Evolutionary conservation across 2,888 invertebrate genomes (phyloP).

Genomic region (Mactromeris polynyma): DNA sequence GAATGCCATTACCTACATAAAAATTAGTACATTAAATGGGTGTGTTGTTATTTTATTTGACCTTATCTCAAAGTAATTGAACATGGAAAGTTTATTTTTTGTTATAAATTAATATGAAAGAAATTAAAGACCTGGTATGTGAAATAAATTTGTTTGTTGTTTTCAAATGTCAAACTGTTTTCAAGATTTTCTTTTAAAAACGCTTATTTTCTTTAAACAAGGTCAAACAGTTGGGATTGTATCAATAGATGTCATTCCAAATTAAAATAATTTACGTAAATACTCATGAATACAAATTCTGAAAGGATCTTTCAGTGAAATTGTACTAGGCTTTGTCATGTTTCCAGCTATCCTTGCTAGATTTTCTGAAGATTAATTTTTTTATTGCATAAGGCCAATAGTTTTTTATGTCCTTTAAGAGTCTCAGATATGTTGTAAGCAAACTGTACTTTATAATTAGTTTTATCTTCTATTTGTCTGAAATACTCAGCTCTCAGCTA

Average conservation of each 20-base stretch:
- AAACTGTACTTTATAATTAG: too few relatives aligned
- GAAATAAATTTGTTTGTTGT: neutral
- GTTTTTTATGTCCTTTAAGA: too few relatives aligned
- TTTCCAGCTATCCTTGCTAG: neutral
- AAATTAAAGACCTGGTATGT: neutral
- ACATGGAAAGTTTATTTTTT: neutral
- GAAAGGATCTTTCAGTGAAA: neutral
- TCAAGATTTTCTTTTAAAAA: neutral
- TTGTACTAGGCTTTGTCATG: neutral
- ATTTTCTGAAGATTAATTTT: neutral
- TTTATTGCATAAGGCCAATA: too few relatives aligned
- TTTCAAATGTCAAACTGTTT: constrained; percentile 13
- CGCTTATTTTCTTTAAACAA: neutral
- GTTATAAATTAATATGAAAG: neutral
- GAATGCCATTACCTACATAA: neutral
- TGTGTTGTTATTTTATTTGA: neutral
- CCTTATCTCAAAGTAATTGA: neutral
- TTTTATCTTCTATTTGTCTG: too few relatives aligned
- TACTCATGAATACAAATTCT: neutral
- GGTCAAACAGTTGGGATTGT: neutral
- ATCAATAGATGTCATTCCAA: constrained; percentile 5
- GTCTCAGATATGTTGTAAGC: too few relatives aligned
- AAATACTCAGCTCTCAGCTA: too few relatives aligned
- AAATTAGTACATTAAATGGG: neutral
- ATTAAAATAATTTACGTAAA: neutral